These are phyloP conservation scores for Corythornis cristatus DNA, from an alignment of 2,113 vertebrate genomes.

Conservation along the genomic window DNA sequence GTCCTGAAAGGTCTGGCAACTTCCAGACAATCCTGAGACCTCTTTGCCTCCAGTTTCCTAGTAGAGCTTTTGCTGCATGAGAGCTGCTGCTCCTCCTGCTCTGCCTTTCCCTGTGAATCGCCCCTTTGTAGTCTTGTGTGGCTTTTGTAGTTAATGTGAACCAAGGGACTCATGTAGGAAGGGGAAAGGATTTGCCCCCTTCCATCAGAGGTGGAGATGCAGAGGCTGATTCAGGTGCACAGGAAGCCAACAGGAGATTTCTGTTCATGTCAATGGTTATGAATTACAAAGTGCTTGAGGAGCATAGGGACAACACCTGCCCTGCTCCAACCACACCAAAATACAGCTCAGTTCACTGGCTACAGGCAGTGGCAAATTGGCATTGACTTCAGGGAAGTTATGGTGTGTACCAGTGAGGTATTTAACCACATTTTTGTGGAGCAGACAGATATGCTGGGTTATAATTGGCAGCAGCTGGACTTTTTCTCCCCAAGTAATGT, in stretches of 20 bases:
- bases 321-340: neutral
- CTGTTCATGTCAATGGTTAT: neutral
- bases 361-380: neutral
- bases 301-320: neutral
- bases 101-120: conserved; percentile 66
- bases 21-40: conserved; percentile 24
- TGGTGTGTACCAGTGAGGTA: neutral
- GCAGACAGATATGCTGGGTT: neutral
- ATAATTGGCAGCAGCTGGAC: neutral
- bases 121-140: conserved; percentile 34
- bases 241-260: neutral
- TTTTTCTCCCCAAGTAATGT: neutral
- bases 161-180: conserved; percentile 71
- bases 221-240: neutral
- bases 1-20: conserved; percentile 36
- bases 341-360: neutral
- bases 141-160: conserved; percentile 65
- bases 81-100: neutral
- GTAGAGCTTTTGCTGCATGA: neutral
- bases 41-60: conserved; percentile 25
- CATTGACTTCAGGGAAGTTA: neutral
- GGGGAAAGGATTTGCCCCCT: neutral
- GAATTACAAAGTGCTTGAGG: neutral
- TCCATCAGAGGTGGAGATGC: neutral
- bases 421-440: neutral